These are phyloP conservation scores for Embiotoca jacksoni DNA, from an alignment of 2,113 vertebrate species.

Conservation along the genomic window DNA sequence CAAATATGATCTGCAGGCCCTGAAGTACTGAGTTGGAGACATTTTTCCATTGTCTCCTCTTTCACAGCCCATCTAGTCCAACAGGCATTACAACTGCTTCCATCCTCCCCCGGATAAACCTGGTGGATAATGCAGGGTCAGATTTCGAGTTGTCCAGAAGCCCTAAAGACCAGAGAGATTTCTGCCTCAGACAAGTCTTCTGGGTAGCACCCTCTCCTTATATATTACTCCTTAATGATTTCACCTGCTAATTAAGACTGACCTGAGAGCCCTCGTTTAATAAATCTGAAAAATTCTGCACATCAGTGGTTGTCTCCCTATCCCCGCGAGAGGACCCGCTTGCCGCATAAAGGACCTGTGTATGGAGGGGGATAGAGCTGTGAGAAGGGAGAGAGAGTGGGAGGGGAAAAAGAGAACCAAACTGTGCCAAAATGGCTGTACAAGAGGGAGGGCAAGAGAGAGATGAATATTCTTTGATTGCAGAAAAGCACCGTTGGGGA, in stretches of 20 bases:
- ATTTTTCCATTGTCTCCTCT: slow-evolving; percentile 27
- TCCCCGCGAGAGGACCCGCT: slow-evolving; percentile 30
- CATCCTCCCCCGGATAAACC: slow-evolving; percentile 21
- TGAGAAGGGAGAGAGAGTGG: slow-evolving; percentile 22
- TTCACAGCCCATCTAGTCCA: slow-evolving; percentile 56
- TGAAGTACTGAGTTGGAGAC: slow-evolving; percentile 25
- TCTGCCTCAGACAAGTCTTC: slow-evolving; percentile 31
- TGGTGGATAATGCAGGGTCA: slow-evolving; percentile 20
- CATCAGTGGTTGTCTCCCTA: slow-evolving; percentile 35
- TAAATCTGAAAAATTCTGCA: slow-evolving; percentile 59
- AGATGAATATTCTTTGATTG: slow-evolving; percentile 79
- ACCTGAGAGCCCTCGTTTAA: slow-evolving; percentile 53
- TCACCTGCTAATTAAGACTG: slow-evolving; percentile 75
- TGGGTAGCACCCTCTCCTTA: slow-evolving; percentile 48
- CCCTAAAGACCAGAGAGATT: slow-evolving; percentile 21
- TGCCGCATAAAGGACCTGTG: slow-evolving; percentile 39
- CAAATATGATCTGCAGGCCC: slow-evolving; percentile 21
- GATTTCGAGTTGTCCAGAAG: slow-evolving; percentile 33
- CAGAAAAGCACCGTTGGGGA: slow-evolving; percentile 69
- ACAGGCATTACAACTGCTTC: slow-evolving; percentile 45
- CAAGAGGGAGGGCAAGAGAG: slow-evolving; percentile 59
- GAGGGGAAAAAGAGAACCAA: slow-evolving; percentile 50
- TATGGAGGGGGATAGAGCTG: slow-evolving; percentile 24
- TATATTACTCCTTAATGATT: slow-evolving; percentile 66
- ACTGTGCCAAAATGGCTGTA: slow-evolving; percentile 62